Conservation (phyloP, 92 coral and sea anemone genomes). For the Parazoanthus darwini region DNA sequence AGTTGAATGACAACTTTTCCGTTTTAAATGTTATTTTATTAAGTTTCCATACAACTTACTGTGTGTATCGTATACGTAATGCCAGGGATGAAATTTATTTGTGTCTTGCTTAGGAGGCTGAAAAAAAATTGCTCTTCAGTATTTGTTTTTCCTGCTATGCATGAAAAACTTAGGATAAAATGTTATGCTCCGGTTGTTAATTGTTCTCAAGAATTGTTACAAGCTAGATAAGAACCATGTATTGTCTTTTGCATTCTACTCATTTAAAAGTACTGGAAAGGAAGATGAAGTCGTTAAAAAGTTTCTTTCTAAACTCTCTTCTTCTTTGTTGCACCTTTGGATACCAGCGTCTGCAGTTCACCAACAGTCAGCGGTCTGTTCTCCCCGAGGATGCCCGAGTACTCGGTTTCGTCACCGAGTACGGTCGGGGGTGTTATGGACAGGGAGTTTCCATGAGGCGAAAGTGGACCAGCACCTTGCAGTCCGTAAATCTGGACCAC, state of each 20-base stretch:
- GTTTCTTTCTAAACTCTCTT: background rate
- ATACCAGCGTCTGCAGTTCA: constrained; percentile 72
- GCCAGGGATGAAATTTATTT: background rate
- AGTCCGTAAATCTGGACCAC: constrained; percentile 59
- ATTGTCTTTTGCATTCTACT: background rate
- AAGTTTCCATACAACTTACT: background rate
- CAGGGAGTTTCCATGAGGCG: constrained; percentile 57
- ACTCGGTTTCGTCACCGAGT: constrained; percentile 54
- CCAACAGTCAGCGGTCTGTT: constrained; percentile 82
- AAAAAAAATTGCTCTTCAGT: background rate
- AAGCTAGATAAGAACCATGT: background rate
- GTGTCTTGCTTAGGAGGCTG: too few species aligned
- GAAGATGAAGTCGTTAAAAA: background rate
- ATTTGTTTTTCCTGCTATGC: background rate
- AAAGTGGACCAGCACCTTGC: constrained; percentile 81
- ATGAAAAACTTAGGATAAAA: background rate
- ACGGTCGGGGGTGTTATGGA: constrained; percentile 79
- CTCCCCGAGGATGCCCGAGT: constrained; percentile 39
- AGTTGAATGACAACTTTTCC: too few species aligned
- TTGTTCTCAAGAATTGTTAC: background rate
- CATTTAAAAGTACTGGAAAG: background rate
- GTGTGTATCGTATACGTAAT: background rate
- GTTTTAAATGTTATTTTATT: too few species aligned
- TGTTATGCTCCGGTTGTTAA: background rate
- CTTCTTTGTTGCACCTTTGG: constrained; percentile 45